Evolutionary conservation across 2,888 invertebrate genomes (phyloP), one percentile per base, ranked within the genome.

Genomic region (Argyra leucocephala): DNA sequence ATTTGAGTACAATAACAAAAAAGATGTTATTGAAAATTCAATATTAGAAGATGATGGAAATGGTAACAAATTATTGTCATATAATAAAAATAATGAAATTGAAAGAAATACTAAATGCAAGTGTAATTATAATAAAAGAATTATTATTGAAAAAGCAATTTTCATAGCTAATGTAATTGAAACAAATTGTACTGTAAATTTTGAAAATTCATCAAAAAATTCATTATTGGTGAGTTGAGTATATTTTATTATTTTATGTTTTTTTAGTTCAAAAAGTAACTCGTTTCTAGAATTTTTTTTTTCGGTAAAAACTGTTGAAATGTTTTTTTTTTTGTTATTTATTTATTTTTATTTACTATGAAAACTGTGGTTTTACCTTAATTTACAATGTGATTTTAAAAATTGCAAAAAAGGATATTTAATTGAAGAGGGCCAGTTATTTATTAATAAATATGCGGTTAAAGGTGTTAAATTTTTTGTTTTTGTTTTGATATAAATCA

Each of bases 161-260:
- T 79, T 79, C 70, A 72, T 79, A 65, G 80, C 75, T 68, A 80
- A 78, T 73, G 73, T 78, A 73, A 78, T 80, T 75, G 80, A 80
- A 75, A 73, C 74, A 67, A 72, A 62, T 48, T 59, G n/a, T 31
- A 22, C n/a, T 64, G 61, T 23, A 64, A 58, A 37, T 64, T 31
- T 10, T 18, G 24, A 37, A 48, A 22, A 57, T 37, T 37, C 61
- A 31, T 21, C 31, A 21, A n/a, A 62, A 18, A 37, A 31, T 26
- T 62, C 36, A 9, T 37, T 22, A 62, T 12, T 62, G 61, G 31
- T 37, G 22, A 22, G 36, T 63, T 58, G 4, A 10, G 3, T 10
- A 15, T 23, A 18, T 10, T 22, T 12, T 58, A 2, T 58, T 58
- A 7, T 58, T 58, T 58, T 22, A 23, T 58, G 2, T 22, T 22